phyloP scores from a whole-genome alignment of 1,140 invertebrate species.

The Drosophila pachea region DNA sequence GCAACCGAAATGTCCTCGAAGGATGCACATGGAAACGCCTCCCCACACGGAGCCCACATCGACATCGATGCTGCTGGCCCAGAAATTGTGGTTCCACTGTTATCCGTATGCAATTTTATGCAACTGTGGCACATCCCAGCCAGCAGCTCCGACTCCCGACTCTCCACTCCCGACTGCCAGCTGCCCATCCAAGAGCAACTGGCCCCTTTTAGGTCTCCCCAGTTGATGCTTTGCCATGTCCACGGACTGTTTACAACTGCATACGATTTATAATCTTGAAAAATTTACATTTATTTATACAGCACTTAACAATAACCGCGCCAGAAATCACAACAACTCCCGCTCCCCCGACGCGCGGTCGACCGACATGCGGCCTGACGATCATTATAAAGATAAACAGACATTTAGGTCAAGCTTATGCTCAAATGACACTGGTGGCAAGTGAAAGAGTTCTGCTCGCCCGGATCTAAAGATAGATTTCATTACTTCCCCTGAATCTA shows the following conservation, averaged over 20 bases:
- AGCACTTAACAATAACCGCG: constrained; percentile 48
- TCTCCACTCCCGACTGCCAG: constrained; percentile 3
- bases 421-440: constrained; percentile 4
- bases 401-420: constrained; percentile 7
- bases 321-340: constrained; percentile 45
- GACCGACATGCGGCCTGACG: not conserved
- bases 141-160: not conserved
- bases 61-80: constrained; percentile 54
- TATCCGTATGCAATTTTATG: constrained; percentile 77
- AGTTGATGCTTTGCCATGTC: constrained; percentile 15
- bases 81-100: constrained; percentile 60
- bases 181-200: constrained; percentile 15
- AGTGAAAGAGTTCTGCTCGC: constrained; percentile 3
- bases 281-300: constrained; percentile 75
- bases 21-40: constrained; percentile 54
- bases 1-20: constrained; percentile 76
- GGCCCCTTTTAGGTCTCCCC: not conserved
- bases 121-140: constrained; percentile 67
- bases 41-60: constrained; percentile 11
- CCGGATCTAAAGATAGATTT: too few species aligned
- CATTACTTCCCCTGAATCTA: too few species aligned
- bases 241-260: constrained; percentile 73
- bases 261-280: constrained; percentile 77
- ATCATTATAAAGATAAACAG: constrained; percentile 28
- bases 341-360: not conserved